phyloP scores from a whole-genome alignment of 2,888 invertebrate genomes.

The Dynastes grantii region DNA sequence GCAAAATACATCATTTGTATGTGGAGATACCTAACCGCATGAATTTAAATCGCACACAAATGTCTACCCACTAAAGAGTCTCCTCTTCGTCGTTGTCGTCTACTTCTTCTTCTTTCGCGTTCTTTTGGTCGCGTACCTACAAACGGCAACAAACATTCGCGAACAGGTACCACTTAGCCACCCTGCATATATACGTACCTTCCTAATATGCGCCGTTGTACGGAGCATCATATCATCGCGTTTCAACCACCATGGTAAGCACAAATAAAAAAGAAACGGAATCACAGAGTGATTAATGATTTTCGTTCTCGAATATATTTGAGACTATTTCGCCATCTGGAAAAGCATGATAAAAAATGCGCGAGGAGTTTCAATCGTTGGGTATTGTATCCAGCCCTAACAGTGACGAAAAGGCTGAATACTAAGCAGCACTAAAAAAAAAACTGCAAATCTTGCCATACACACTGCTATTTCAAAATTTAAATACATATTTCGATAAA shows the following conservation, averaged over 20 bases:
- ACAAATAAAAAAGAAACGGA: constrained; percentile 59
- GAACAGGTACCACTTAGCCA: constrained; percentile 35
- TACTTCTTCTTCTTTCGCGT: constrained; percentile 13
- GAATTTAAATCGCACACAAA: constrained; percentile 66
- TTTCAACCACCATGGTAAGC: constrained; percentile 46
- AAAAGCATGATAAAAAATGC: constrained; percentile 63
- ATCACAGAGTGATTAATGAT: constrained; percentile 64
- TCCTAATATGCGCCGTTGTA: constrained; percentile 32
- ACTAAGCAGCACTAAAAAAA: too few species aligned
- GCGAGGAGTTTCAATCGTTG: constrained; percentile 3
- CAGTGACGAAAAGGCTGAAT: neutral
- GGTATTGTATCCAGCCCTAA: neutral
- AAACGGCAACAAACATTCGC: constrained; percentile 16
- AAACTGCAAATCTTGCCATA: too few species aligned
- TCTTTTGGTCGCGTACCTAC: constrained; percentile 19
- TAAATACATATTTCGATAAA: too few species aligned
- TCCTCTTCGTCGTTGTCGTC: constrained; percentile 22
- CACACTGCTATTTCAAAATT: too few species aligned
- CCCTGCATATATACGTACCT: constrained; percentile 5
- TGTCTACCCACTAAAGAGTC: constrained; percentile 58
- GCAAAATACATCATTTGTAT: constrained; percentile 70
- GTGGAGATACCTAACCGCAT: constrained; percentile 68
- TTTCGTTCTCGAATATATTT: constrained; percentile 61
- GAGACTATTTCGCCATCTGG: constrained; percentile 66
- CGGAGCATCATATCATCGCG: constrained; percentile 20